phyloP scores from a whole-genome alignment of 2,113 vertebrate genomes.

The Malurus elegans region DNA sequence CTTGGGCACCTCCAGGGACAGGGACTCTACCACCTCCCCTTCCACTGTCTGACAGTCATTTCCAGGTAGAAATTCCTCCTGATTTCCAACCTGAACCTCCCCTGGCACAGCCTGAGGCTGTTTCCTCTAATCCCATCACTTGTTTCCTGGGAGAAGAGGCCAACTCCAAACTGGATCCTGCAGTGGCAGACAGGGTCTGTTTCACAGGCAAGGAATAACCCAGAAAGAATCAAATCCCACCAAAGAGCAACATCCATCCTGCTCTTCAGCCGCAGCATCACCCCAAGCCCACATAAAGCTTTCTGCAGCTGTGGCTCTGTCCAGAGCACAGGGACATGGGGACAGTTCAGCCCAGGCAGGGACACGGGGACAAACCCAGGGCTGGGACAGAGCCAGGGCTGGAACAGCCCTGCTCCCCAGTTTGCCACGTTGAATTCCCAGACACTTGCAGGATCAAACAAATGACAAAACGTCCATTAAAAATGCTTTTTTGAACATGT shows the following conservation, averaged over 20 bases:
- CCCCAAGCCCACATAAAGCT: not conserved
- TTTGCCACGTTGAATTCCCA: not conserved
- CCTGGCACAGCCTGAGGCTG: not conserved
- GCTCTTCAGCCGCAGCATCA: not conserved
- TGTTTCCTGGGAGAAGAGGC: not conserved
- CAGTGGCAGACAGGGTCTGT: accelerated
- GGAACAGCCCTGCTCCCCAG: not conserved
- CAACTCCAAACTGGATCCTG: not conserved
- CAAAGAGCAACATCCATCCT: not conserved
- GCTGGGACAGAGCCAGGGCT: too few relatives aligned
- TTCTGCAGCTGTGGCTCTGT: not conserved
- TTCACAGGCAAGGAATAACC: not conserved
- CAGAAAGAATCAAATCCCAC: not conserved
- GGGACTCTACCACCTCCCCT: too few relatives aligned
- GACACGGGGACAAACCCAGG: accelerated
- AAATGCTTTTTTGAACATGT: accelerated
- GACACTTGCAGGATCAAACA: not conserved
- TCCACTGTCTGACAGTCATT: not conserved
- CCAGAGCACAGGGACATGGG: accelerated
- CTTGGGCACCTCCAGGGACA: not conserved
- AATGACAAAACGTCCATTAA: not conserved
- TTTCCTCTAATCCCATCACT: not conserved
- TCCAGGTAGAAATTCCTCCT: not conserved
- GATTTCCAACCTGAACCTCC: not conserved
- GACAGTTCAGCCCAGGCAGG: too few relatives aligned